Evolutionary conservation across 2,797 vertebrate genomes (phyloP), one percentile per base, ranked within the genome.

Genomic region (Acanthis flammea): DNA sequence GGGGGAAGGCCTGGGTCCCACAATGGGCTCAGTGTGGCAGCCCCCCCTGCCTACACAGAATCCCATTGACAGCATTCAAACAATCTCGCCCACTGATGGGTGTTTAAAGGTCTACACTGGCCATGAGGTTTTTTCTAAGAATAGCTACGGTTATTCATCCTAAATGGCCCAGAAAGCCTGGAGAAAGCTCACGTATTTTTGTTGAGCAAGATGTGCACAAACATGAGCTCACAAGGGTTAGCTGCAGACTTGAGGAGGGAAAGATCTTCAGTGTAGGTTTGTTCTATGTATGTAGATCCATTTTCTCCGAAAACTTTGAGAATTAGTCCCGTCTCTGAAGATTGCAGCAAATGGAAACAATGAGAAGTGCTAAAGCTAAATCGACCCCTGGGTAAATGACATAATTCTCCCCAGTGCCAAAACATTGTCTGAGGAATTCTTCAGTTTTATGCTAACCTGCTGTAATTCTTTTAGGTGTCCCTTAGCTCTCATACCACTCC

Each of bases 291-390:
- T 80, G 89, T 72, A 86, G 75, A 83, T 81, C 91, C 1, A 0
- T 88, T 86, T 96, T 88, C 68, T 60, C 0, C 0, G 76, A 78
- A 61, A 91, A 88, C 48, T 42, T 72, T 55, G 73, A 90, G 55
- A 94, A 87, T 66, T 86, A 78, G 19, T 35, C 41, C 77, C 2
- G 8, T 50, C 77, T 90, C 81, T 75, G 79, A 94, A 91, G 81
- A 91, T 66, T 88, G 82, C 47, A 81, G 86, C 55, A 92, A 96
- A 85, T 94, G 90, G 94, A 96, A 96, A 96, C 94, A 95, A 94
- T 86, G 84, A 92, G n/a, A 91, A 88, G 31, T 86, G 65, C 73
- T 89, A 88, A 94, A 95, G 66, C 75, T 91, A 80, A 97, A 87
- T 75, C 12, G 1, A 78, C 83, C 86, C 73, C 44, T 84, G 86